These are phyloP conservation scores for Trididemnum nubilum DNA, from an alignment of 23 tunicate genomes.

Conservation along the genomic window DNA sequence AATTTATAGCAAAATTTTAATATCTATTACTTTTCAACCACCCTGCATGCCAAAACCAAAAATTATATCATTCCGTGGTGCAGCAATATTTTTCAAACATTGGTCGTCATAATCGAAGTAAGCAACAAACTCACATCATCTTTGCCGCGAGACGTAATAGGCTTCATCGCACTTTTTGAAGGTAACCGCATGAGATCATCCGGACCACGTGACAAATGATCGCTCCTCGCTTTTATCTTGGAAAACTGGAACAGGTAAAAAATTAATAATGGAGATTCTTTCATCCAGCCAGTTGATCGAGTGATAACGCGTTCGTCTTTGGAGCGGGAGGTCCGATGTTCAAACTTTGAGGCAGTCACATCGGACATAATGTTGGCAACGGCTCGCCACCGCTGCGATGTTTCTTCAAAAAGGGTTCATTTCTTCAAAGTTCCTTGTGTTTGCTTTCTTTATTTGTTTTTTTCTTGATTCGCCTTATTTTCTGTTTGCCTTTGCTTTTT, in stretches of 20 bases:
- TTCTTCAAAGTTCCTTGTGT: too few species aligned
- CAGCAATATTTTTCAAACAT: not conserved
- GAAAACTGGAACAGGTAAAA: constrained; percentile 43
- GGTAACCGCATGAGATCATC: not conserved
- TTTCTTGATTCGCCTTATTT: too few species aligned
- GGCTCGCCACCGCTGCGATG: too few species aligned
- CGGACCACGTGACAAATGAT: constrained; percentile 7
- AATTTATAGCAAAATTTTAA: not conserved
- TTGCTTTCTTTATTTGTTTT: too few species aligned
- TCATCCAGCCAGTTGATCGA: too few species aligned
- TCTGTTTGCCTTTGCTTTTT: too few species aligned
- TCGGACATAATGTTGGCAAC: too few species aligned
- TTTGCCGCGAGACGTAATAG: constrained; percentile 18
- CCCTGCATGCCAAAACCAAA: not conserved
- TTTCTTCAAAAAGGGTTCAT: too few species aligned
- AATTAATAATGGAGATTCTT: too few species aligned
- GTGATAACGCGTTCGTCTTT: too few species aligned
- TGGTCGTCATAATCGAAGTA: not conserved
- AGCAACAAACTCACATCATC: constrained; percentile 28
- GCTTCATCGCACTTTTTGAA: constrained; percentile 53
- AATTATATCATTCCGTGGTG: not conserved
- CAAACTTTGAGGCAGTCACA: too few species aligned
- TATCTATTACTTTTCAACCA: not conserved
- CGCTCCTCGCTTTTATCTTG: constrained; percentile 31
- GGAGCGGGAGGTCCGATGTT: too few species aligned